phyloP scores from a whole-genome alignment of 35 echinoderm and acorn worm species.

The Apostichopus japonicus region DNA sequence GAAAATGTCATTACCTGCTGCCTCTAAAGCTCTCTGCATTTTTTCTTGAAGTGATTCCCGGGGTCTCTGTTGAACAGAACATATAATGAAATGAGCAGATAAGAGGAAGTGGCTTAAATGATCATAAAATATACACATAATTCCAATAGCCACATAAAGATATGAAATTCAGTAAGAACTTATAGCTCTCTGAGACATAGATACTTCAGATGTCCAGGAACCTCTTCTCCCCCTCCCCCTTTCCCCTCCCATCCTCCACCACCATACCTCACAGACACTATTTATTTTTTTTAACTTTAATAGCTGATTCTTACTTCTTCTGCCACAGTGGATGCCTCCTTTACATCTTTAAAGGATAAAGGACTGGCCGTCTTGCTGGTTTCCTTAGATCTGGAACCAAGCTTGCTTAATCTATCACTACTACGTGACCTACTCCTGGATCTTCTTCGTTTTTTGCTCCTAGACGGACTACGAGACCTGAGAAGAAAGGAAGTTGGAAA shows the following conservation, averaged over 20 bases:
- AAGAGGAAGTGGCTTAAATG: not conserved
- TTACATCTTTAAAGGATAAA: not conserved
- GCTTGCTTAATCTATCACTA: not conserved
- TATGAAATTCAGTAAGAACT: too few species aligned
- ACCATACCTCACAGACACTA: too few species aligned
- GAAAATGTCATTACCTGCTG: conserved; percentile 15
- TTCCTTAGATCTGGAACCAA: conserved; percentile 9
- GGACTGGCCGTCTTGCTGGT: conserved; percentile 5
- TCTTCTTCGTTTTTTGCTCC: not conserved
- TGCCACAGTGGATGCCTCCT: not conserved
- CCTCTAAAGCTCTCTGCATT: conserved; percentile 49
- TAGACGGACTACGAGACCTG: not conserved
- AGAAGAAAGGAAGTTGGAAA: not conserved
- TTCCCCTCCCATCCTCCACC: too few species aligned
- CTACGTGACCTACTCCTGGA: conserved; percentile 3
- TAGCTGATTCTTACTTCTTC: not conserved
- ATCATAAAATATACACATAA: too few species aligned
- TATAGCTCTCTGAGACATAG: too few species aligned
- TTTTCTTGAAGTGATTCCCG: conserved; percentile 15
- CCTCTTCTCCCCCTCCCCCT: too few species aligned
- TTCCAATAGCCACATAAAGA: too few species aligned
- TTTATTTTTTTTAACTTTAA: too few species aligned
- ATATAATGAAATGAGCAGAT: not conserved
- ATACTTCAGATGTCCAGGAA: too few species aligned
- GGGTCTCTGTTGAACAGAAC: not conserved